These are phyloP conservation scores for Lucilia sericata DNA, from an alignment of 1,140 invertebrate genomes.

Conservation along the genomic window DNA sequence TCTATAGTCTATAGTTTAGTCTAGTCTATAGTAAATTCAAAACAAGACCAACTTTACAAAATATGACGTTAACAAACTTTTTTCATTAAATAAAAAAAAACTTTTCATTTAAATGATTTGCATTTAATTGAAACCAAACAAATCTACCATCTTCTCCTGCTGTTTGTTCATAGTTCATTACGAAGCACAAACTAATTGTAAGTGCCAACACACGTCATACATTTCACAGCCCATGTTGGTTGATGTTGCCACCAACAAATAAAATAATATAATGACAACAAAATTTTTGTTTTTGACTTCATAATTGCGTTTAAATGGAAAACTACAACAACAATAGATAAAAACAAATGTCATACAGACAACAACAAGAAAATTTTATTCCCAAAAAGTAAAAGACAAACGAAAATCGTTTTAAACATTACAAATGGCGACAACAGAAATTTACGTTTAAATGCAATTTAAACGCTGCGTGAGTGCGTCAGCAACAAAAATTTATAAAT, in stretches of 20 bases:
- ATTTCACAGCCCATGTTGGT: background rate
- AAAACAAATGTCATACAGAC: background rate
- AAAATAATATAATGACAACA: background rate
- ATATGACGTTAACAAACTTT: no score
- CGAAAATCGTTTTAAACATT: background rate
- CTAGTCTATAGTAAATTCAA: no score
- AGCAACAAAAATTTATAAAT: no score
- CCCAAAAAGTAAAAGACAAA: background rate
- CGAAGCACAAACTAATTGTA: no score
- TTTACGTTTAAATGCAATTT: background rate
- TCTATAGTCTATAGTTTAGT: no score
- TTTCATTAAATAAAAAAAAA: no score
- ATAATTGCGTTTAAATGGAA: background rate
- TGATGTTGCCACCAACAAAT: background rate
- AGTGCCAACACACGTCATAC: background rate
- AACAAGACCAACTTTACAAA: no score
- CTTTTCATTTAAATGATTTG: no score
- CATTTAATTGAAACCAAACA: no score
- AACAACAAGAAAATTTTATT: background rate
- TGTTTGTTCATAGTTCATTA: no score
- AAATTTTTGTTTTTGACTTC: background rate
- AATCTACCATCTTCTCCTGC: no score
- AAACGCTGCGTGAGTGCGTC: background rate
- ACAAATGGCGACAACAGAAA: background rate
- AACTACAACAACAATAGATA: background rate